Percentiles rank a stretch among this genome's conserved stretches.
These are phyloP conservation scores for Camelus bactrianus DNA, from an alignment of 2,113 vertebrate species.

Conservation along the genomic window DNA sequence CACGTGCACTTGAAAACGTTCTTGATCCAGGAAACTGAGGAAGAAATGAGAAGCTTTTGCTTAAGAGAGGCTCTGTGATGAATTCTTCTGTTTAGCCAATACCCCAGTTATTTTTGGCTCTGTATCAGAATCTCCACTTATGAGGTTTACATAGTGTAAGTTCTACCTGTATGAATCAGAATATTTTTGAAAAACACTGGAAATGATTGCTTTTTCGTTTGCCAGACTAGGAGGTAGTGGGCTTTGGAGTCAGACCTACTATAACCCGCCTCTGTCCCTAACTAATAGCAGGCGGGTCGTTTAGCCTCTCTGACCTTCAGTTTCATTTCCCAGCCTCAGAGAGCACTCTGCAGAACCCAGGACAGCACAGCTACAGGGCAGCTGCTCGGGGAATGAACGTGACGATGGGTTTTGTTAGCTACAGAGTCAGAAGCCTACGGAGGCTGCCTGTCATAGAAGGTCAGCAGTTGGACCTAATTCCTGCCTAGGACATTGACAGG, in stretches of 20 bases:
- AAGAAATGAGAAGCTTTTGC: not conserved
- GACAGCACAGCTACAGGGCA: accelerated
- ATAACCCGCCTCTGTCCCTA: not conserved
- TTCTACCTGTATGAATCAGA: not conserved
- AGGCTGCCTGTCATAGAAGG: not conserved
- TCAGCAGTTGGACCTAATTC: not conserved
- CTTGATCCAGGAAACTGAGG: not conserved
- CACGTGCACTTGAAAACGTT: not conserved
- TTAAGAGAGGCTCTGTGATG: not conserved
- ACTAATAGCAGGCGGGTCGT: not conserved
- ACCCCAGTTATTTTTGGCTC: not conserved
- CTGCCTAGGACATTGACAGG: not conserved
- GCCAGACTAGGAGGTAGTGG: not conserved
- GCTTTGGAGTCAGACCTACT: not conserved
- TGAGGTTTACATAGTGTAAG: not conserved
- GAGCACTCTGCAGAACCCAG: not conserved
- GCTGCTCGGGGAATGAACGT: not conserved
- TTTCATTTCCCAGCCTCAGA: not conserved
- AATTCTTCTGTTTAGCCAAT: not conserved
- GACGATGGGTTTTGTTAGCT: not conserved
- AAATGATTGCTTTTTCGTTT: not conserved
- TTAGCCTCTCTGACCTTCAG: not conserved
- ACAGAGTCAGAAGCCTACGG: not conserved
- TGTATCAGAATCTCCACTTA: not conserved
- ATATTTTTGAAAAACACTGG: not conserved